These are phyloP conservation scores for Phthorimaea operculella DNA, from an alignment of 1,140 invertebrate genomes.

Conservation along the genomic window DNA sequence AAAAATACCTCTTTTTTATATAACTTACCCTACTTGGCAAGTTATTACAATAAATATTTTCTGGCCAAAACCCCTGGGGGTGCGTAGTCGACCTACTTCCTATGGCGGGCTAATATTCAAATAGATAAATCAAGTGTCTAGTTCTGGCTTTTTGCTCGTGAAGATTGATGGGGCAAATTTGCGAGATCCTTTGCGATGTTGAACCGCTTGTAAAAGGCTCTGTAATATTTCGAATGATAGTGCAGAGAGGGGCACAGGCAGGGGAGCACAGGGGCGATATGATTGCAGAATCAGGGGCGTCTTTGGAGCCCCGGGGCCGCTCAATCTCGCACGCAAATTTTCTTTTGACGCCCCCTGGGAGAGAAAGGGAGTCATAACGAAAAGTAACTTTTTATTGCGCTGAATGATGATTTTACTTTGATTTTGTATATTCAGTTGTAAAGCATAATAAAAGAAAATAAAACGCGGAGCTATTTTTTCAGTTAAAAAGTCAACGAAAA, in stretches of 20 bases:
- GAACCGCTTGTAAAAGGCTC: constrained; percentile 22
- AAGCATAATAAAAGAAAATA: no score
- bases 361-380: no score
- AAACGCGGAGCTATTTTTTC: no score
- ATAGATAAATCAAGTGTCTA: constrained; percentile 51
- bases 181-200: constrained; percentile 30
- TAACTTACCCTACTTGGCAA: no score
- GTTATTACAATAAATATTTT: neutral
- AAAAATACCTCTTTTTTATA: no score
- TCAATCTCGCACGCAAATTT: no score
- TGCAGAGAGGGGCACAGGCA: constrained; percentile 10
- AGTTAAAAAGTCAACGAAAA: no score
- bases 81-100: constrained; percentile 21
- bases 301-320: neutral
- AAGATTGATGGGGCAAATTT: constrained; percentile 46
- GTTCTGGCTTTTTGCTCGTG: constrained; percentile 33
- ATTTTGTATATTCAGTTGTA: no score
- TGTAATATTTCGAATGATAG: constrained; percentile 25
- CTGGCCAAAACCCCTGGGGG: neutral
- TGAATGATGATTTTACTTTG: no score
- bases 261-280: constrained; percentile 10
- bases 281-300: constrained; percentile 16
- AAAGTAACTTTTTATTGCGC: no score
- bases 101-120: constrained; percentile 42
- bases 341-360: no score